Conservation (phyloP, 2,113 vertebrate species). For the Oncorhynchus clarkii region DNA sequence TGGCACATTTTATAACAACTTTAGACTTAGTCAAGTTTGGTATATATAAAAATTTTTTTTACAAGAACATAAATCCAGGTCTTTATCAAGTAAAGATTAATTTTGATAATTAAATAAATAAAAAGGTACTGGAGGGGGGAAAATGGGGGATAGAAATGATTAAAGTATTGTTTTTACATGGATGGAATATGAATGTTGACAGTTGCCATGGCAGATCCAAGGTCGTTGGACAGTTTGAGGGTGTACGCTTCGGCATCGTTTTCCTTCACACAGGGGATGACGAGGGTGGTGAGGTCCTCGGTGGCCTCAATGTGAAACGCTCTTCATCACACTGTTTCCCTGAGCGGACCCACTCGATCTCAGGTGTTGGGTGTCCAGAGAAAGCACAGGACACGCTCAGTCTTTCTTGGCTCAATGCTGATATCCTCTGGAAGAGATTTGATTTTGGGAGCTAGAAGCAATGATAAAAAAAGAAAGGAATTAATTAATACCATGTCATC, state of each 20-base stretch:
- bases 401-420: conserved; percentile 84
- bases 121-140: conserved; percentile 59
- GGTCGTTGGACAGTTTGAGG: conserved; percentile 83
- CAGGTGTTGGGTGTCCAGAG: conserved; percentile 84
- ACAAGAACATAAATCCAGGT: conserved; percentile 73
- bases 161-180: conserved; percentile 78
- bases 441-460: conserved; percentile 80
- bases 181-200: conserved; percentile 89
- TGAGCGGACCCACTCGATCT: conserved; percentile 81
- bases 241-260: conserved; percentile 83
- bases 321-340: conserved; percentile 77
- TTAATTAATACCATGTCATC: background rate
- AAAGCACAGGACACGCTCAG: conserved; percentile 86
- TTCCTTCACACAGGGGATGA: conserved; percentile 85
- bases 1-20: conserved; percentile 78
- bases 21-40: conserved; percentile 79
- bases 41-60: conserved; percentile 85
- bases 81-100: conserved; percentile 68
- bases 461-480: conserved; percentile 9
- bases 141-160: conserved; percentile 43
- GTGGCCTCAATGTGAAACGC: conserved; percentile 83
- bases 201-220: conserved; percentile 84
- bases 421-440: conserved; percentile 85
- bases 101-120: conserved; percentile 73
- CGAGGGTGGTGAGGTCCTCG: conserved; percentile 81